Evolutionary conservation across 2,113 vertebrate genomes (phyloP), one percentile per base, ranked within the genome.

Genomic region (Leuciscus idus): DNA sequence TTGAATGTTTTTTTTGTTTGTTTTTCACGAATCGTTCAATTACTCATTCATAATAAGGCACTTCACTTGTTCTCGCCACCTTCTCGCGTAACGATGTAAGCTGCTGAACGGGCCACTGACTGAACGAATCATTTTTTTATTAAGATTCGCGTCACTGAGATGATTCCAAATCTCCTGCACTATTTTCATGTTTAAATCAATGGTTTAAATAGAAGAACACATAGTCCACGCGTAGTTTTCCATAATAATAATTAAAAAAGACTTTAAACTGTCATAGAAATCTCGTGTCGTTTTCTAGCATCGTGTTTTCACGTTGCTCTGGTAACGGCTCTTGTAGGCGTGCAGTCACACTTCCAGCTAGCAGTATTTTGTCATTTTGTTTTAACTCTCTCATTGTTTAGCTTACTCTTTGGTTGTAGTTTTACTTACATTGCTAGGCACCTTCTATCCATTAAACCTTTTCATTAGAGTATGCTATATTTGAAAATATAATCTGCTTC

Each of bases 251-350:
- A 19, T 21, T 68, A 2, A 5, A 39, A 77, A 17, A 77, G 8
- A 6, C 15, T 19, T 77, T 33, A 21, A 9, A 9, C 21, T n/a
- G 39, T 5, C 0, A 23, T 78, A 33, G 15, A 70, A 62, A 59
- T 6, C 11, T 59, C 10, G 9, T 46, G 17, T n/a, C 7, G 2
- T 19, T 78, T 59, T 33, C 48, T 55, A 55, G 48, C n/a, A 36
- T 39, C n/a, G 76, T 43, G 55, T 81, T 46, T 48, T 81, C 79
- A 30, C n/a, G 80, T 81, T 81, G 59, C 80, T 68, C 26, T 19
- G 17, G 80, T 33, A 82, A 82, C 80, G 43, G 43, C 61, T 76
- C 4, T n/a, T 50, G 61, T 50, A 48, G 26, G 19, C 19, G n/a
- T 28, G 39, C n/a, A 62, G 57, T 62, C 57, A 43, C 57, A 21